phyloP scores from a whole-genome alignment of 2,888 invertebrate species.

The Glyphotaelius pellucidus region DNA sequence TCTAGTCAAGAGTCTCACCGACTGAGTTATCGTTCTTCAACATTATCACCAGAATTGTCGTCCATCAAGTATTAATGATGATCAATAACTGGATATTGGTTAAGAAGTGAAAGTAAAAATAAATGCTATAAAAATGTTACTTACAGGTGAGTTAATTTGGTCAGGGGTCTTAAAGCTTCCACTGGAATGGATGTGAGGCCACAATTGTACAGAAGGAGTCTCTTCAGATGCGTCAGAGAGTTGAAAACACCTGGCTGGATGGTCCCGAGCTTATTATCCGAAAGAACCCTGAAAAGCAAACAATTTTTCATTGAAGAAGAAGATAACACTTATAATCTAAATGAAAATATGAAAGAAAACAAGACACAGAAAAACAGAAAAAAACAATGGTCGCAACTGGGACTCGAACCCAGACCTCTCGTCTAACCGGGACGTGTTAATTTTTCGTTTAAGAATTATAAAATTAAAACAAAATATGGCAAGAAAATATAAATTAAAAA shows the following conservation, averaged over 20 bases:
- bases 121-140: constrained; percentile 68
- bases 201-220: constrained; percentile 82
- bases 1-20: no score
- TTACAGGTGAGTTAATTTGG: constrained; percentile 79
- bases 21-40: no score
- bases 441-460: background rate
- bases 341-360: no score
- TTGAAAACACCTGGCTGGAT: constrained; percentile 83
- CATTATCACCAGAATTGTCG: no score
- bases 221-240: constrained; percentile 78
- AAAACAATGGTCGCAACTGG: no score
- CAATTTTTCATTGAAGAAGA: no score
- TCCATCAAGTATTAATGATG: background rate
- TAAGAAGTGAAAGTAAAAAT: background rate
- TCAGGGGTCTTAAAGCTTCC: constrained; percentile 76
- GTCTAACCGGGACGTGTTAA: no score
- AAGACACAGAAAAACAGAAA: no score
- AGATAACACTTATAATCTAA: no score
- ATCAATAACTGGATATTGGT: background rate
- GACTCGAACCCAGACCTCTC: no score
- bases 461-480: background rate
- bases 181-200: constrained; percentile 77
- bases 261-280: constrained; percentile 84
- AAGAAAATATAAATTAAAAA: no score
- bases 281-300: constrained; percentile 81